Evolutionary conservation across 2,113 vertebrate species (phyloP), one percentile per base, ranked within the genome.

Genomic region (Planiliza haematocheilus): DNA sequence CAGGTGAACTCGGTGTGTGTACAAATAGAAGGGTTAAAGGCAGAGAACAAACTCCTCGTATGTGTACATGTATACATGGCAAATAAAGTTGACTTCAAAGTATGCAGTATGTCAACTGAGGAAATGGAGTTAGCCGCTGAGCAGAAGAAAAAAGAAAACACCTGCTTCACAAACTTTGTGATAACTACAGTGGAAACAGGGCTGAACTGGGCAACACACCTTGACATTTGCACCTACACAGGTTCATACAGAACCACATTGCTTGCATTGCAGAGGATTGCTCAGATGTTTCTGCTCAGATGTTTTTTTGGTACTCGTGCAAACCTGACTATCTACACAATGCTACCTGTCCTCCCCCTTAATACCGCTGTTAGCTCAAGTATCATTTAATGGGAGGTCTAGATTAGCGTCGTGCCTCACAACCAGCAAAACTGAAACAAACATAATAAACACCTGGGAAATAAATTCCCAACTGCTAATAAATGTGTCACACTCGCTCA

Each of bases 231-330:
- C 71, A 80, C 39, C 42, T 81, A 64, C 11, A 7, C n/a, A 41
- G 42, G 9, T 42, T 73, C 18, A 10, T 5, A 14, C 17, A 37
- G 30, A 57, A 36, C 37, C 56, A 56, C 46, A 55, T 49, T 57
- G 13, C 18, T 3, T 17, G 38, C 30, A 9, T 24, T 49, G 50
- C 7, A 59, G 36, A 58, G 17, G n/a, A n/a, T 18, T 52, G 14
- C 45, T 38, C n/a, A n/a, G n/a, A n/a, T n/a, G n/a, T n/a, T n/a
- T n/a, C n/a, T n/a, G n/a, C 18, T 77, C 53, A 75, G 42, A 67
- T 63, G 41, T 68, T 77, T 86, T 30, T 41, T 56, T 66, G 56
- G 41, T 12, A 65, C 34, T 65, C 21, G 21, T 65, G 64, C 30
- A 49, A 49, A 52, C 21, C 37, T 53, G 16, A 59, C 36, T n/a